phyloP scores from a whole-genome alignment of 2,113 vertebrate genomes.

The Cebidichthys violaceus region DNA sequence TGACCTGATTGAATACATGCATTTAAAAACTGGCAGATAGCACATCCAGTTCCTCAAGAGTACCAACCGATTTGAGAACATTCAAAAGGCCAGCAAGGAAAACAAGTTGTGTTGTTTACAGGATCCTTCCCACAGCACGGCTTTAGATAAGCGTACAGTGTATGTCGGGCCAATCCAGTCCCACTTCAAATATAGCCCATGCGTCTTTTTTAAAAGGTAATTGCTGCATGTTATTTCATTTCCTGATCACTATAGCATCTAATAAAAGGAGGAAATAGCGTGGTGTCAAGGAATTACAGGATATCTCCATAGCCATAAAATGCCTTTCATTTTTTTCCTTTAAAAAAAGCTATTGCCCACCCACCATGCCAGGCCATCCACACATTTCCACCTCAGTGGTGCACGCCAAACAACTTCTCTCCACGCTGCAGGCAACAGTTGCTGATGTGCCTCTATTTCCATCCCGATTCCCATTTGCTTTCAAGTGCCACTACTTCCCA shows the following conservation, averaged over 20 bases:
- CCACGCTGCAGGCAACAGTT: slow-evolving; percentile 72
- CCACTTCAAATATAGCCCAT: not conserved
- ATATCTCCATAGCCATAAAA: slow-evolving; percentile 52
- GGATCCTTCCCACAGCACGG: not conserved
- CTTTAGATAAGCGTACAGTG: slow-evolving; percentile 19
- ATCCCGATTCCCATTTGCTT: slow-evolving; percentile 74
- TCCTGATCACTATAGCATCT: not conserved
- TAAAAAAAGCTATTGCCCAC: slow-evolving; percentile 66
- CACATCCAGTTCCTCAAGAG: not conserved
- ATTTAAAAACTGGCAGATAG: not conserved
- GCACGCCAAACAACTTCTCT: slow-evolving; percentile 74
- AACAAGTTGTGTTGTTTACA: not conserved
- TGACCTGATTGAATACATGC: slow-evolving; percentile 5
- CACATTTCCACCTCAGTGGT: slow-evolving; percentile 77
- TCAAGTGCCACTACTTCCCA: slow-evolving; percentile 71
- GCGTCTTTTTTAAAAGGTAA: not conserved
- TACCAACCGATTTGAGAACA: not conserved
- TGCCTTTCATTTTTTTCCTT: slow-evolving; percentile 31
- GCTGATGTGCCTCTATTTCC: slow-evolving; percentile 75
- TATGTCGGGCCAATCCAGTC: not conserved
- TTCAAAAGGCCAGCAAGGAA: not conserved
- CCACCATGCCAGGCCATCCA: slow-evolving; percentile 64
- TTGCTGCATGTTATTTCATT: not conserved
- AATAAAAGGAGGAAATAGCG: slow-evolving; percentile 1
- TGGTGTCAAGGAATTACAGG: slow-evolving; percentile 20